Conservation (phyloP, 1,140 invertebrate genomes). For the Metaphire vulgaris region DNA sequence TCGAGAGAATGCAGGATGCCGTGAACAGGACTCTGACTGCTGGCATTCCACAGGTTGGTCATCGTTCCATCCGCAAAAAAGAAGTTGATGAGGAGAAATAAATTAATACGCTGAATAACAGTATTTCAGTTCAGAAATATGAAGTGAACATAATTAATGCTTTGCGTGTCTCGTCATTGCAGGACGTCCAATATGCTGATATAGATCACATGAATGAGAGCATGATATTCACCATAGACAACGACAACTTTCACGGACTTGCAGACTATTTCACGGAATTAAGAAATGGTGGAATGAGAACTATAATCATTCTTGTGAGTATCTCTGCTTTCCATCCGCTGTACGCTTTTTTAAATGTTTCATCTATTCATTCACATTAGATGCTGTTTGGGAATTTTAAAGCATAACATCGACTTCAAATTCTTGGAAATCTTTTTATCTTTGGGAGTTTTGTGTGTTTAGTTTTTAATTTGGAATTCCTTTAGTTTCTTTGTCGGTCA, state of each 20-base stretch:
- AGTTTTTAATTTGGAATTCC: too few species aligned
- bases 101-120: too few species aligned
- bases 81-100: too few species aligned
- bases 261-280: conserved; percentile 30
- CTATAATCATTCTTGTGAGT: conserved; percentile 30
- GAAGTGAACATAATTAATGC: not conserved
- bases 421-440: too few species aligned
- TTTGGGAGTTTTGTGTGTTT: too few species aligned
- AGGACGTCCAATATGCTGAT: conserved; percentile 36
- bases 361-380: too few species aligned
- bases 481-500: too few species aligned
- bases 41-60: conserved; percentile 44
- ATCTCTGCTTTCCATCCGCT: too few species aligned
- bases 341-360: too few species aligned
- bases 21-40: conserved; percentile 38
- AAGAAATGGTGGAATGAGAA: conserved; percentile 17
- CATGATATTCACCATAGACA: conserved; percentile 34
- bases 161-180: not conserved
- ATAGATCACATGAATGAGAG: conserved; percentile 34
- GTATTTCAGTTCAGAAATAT: not conserved
- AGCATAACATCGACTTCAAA: too few species aligned
- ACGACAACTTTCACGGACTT: conserved; percentile 30
- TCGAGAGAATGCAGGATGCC: conserved; percentile 36
- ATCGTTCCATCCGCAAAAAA: not conserved
- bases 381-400: too few species aligned